These are phyloP conservation scores for Venustaconcha ellipsiformis DNA, from an alignment of 1,140 invertebrate genomes.

Conservation along the genomic window DNA sequence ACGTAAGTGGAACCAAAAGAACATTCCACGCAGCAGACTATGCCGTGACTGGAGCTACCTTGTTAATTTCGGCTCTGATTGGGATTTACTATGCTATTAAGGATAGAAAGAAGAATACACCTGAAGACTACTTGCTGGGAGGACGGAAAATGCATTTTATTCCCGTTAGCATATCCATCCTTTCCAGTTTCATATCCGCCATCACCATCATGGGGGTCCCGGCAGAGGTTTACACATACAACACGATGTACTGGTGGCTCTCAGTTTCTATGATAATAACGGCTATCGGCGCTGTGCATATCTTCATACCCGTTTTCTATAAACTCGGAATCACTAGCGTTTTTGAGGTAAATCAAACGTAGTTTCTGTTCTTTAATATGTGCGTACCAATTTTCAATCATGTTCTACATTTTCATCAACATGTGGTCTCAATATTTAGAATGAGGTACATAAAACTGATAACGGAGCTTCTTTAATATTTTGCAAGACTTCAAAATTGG, in stretches of 20 bases:
- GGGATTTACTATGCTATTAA: slow-evolving; percentile 86
- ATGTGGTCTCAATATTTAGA: no score
- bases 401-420: no score
- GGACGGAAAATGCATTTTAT: slow-evolving; percentile 77
- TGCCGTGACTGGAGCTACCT: slow-evolving; percentile 50
- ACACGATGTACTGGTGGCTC: slow-evolving; percentile 64
- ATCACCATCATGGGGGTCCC: slow-evolving; percentile 85
- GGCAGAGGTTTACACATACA: slow-evolving; percentile 64
- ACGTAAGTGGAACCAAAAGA: slow-evolving; percentile 38
- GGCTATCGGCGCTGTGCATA: slow-evolving; percentile 83
- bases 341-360: slow-evolving; percentile 76
- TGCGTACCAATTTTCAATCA: no score
- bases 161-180: slow-evolving; percentile 69
- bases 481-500: no score
- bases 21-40: slow-evolving; percentile 52
- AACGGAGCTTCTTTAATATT: no score
- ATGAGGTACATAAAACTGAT: no score
- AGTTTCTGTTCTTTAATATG: no score
- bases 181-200: slow-evolving; percentile 91
- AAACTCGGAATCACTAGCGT: slow-evolving; percentile 86
- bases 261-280: slow-evolving; percentile 73
- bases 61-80: slow-evolving; percentile 73
- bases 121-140: slow-evolving; percentile 82
- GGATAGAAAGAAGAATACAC: slow-evolving; percentile 87
- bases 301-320: slow-evolving; percentile 92